phyloP scores from a whole-genome alignment of 2,888 invertebrate species.

The Macaria liturata region DNA sequence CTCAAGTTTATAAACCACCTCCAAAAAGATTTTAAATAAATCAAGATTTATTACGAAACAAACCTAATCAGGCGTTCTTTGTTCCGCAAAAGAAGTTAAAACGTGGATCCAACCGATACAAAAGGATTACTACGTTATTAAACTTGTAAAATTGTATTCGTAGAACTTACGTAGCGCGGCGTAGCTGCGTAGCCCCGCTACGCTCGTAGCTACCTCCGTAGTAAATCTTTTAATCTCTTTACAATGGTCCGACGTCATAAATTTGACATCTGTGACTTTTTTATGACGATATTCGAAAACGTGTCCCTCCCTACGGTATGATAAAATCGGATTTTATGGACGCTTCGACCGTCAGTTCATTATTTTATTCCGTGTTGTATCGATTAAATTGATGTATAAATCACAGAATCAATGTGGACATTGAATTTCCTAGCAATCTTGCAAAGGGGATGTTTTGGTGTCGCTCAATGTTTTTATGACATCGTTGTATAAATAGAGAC shows the following conservation, averaged over 20 bases:
- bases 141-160: conserved; percentile 56
- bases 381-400: conserved; percentile 63
- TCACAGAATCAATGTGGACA: conserved; percentile 36
- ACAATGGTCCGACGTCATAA: conserved; percentile 80
- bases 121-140: conserved; percentile 58
- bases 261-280: conserved; percentile 83
- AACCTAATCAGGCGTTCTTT: conserved; percentile 18
- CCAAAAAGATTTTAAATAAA: conserved; percentile 7
- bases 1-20: background rate
- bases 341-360: conserved; percentile 70
- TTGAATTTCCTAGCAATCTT: conserved; percentile 19
- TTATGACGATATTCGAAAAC: conserved; percentile 81
- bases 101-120: conserved; percentile 39
- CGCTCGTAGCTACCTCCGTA: conserved; percentile 52
- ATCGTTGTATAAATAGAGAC: too few species aligned
- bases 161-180: conserved; percentile 54
- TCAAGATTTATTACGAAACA: conserved; percentile 11
- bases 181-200: conserved; percentile 45
- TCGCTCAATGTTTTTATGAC: background rate
- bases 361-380: conserved; percentile 72
- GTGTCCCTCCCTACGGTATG: conserved; percentile 78
- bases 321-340: conserved; percentile 82
- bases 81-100: conserved; percentile 21
- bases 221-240: conserved; percentile 83
- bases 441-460: conserved; percentile 4